Evolutionary conservation across 2,888 invertebrate species (phyloP).

Genomic region (Xylophagus ater): DNA sequence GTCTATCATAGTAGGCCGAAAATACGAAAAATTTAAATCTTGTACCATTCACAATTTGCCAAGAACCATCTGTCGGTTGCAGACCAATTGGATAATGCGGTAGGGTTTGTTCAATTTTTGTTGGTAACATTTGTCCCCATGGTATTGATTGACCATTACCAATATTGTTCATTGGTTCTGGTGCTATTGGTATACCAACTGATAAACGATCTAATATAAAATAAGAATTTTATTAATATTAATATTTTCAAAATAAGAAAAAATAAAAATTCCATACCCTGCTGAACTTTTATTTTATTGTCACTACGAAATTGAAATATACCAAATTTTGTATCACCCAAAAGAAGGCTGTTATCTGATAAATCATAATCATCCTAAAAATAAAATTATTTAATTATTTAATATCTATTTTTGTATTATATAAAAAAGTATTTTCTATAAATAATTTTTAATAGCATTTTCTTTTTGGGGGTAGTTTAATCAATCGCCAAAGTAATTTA

Average conservation of each 20-base stretch:
- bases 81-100: constrained; percentile 54
- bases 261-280: constrained; percentile 28
- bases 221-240: neutral
- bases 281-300: constrained; percentile 38
- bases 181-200: constrained; percentile 20
- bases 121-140: constrained; percentile 37
- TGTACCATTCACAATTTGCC: constrained; percentile 50
- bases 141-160: constrained; percentile 32
- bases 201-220: constrained; percentile 20
- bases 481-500: too few relatives aligned
- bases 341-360: constrained; percentile 31
- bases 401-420: too few relatives aligned
- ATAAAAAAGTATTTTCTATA: too few relatives aligned
- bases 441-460: too few relatives aligned
- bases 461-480: too few relatives aligned
- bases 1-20: constrained; percentile 77
- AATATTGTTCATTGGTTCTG: constrained; percentile 16
- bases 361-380: constrained; percentile 38
- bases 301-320: constrained; percentile 36
- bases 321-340: constrained; percentile 38
- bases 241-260: neutral
- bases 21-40: constrained; percentile 83
- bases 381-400: too few relatives aligned
- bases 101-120: constrained; percentile 40
- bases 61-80: constrained; percentile 60